Evolutionary conservation across 2,888 invertebrate species (phyloP).

Genomic region (Ochropleura leucogaster): DNA sequence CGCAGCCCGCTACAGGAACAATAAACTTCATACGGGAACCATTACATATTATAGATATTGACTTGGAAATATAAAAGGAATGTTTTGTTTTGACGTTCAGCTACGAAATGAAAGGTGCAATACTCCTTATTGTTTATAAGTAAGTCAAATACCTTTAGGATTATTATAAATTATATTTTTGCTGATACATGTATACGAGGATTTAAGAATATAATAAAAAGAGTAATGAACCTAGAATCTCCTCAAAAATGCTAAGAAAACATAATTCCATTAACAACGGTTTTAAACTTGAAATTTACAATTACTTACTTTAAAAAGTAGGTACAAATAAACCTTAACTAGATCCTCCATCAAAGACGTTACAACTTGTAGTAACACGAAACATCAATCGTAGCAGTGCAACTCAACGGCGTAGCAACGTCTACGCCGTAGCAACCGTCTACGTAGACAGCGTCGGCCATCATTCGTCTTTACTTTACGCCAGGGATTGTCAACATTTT

Average conservation of each 20-base stretch:
- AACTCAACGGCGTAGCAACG: constrained; percentile 35
- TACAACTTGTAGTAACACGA: constrained; percentile 38
- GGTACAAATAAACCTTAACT: constrained; percentile 24
- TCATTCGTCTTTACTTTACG: constrained; percentile 50
- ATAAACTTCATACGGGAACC: constrained; percentile 29
- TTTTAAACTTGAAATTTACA: constrained; percentile 3
- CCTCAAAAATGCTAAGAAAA: background rate
- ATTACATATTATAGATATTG: constrained; percentile 26
- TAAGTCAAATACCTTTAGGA: too few relatives aligned
- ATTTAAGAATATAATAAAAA: background rate
- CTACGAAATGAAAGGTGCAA: background rate
- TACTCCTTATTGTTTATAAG: too few relatives aligned
- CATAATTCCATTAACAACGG: background rate
- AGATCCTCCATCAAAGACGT: constrained; percentile 31
- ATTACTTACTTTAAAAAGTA: constrained; percentile 17
- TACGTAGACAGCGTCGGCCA: constrained; percentile 32
- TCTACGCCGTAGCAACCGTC: constrained; percentile 41
- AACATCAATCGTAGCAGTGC: constrained; percentile 45
- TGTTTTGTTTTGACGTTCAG: background rate
- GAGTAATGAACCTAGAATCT: background rate
- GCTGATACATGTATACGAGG: background rate
- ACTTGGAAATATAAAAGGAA: constrained; percentile 1
- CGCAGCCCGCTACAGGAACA: constrained; percentile 21
- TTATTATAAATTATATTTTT: too few relatives aligned
- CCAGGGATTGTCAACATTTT: constrained; percentile 24